These are phyloP conservation scores for Aromia moschata DNA, from an alignment of 2,888 invertebrate species.

Conservation along the genomic window DNA sequence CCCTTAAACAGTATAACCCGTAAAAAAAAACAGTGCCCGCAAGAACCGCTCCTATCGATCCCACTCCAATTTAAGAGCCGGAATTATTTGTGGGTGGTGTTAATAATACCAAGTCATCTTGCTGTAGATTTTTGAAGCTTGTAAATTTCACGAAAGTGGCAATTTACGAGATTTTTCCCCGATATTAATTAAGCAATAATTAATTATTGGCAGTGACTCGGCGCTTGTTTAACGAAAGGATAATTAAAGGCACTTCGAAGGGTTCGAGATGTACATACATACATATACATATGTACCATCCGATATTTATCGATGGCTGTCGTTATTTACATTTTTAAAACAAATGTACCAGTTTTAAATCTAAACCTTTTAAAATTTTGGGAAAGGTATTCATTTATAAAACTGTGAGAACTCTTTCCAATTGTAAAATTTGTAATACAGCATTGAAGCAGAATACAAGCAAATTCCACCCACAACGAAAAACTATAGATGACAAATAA, in stretches of 20 bases:
- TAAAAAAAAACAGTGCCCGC: slow-evolving; percentile 2
- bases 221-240: not conserved
- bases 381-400: too few relatives aligned
- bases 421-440: too few relatives aligned
- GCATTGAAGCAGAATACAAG: too few relatives aligned
- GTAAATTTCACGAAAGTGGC: not conserved
- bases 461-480: too few relatives aligned
- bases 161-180: not conserved
- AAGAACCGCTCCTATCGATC: slow-evolving; percentile 15
- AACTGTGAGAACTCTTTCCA: too few relatives aligned
- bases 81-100: slow-evolving; percentile 13
- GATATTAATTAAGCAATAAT: slow-evolving; percentile 2
- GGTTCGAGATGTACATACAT: not conserved
- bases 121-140: not conserved
- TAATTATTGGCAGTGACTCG: not conserved
- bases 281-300: too few relatives aligned
- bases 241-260: not conserved
- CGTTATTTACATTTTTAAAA: too few relatives aligned
- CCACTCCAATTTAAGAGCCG: slow-evolving; percentile 6
- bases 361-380: too few relatives aligned
- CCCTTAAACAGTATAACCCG: too few relatives aligned
- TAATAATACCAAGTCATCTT: slow-evolving; percentile 7
- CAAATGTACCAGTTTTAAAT: too few relatives aligned
- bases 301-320: too few relatives aligned
- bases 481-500: too few relatives aligned